Evolutionary conservation across 2,797 vertebrate genomes (phyloP).

Genomic region (Tenualosa ilisha): DNA sequence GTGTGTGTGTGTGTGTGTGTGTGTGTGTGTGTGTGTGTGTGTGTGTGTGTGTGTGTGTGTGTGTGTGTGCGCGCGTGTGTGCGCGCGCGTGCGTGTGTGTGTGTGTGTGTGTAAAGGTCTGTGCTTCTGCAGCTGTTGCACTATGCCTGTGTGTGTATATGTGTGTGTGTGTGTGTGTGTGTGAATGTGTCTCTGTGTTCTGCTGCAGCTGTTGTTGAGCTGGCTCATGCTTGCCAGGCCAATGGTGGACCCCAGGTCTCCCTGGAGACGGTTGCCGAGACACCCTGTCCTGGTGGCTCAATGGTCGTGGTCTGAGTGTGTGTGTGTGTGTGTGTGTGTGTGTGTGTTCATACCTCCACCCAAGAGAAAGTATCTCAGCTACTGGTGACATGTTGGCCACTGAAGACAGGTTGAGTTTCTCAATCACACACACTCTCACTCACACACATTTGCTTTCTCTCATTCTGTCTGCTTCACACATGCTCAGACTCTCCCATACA

Average conservation of each 20-base stretch:
- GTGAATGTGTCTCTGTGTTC: slow-evolving; percentile 31
- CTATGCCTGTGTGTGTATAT: background rate
- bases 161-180: background rate
- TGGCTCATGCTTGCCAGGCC: slow-evolving; percentile 50
- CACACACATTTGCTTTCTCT: background rate
- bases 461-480: background rate
- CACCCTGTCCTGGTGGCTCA: background rate
- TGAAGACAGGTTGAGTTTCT: too few relatives aligned
- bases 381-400: too few relatives aligned
- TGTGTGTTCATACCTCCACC: too few relatives aligned
- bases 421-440: background rate
- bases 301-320: background rate
- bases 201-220: slow-evolving; percentile 49
- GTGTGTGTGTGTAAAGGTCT: background rate
- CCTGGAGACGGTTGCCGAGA: slow-evolving; percentile 49
- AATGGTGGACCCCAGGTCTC: slow-evolving; percentile 48
- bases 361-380: too few relatives aligned
- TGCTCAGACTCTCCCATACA: background rate
- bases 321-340: background rate
- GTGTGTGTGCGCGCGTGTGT: background rate
- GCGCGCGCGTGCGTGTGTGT: background rate
- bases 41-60: slow-evolving; percentile 38
- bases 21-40: background rate
- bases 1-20: background rate
- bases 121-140: too few relatives aligned